phyloP scores from a whole-genome alignment of 2,888 invertebrate genomes.

The Sphaeridia pumilis region DNA sequence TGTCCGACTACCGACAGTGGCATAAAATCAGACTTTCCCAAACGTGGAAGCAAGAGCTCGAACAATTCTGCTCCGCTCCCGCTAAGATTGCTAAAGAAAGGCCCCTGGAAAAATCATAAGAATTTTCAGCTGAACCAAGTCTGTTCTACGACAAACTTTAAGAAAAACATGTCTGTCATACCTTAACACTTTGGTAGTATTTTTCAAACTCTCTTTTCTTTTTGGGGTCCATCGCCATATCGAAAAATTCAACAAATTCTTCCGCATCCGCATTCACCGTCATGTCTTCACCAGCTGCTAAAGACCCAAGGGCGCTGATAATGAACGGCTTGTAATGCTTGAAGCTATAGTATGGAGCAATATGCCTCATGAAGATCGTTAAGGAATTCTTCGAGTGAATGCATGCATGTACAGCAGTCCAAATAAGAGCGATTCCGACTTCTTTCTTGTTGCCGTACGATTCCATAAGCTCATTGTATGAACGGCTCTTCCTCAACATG shows the following conservation, averaged over 20 bases:
- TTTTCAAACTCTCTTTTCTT: slow-evolving; percentile 33
- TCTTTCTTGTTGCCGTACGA: slow-evolving; percentile 34
- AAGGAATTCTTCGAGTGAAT: slow-evolving; percentile 31
- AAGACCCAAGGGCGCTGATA: slow-evolving; percentile 13
- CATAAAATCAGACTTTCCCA: slow-evolving; percentile 28
- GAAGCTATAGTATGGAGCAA: slow-evolving; percentile 34
- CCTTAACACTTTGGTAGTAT: slow-evolving; percentile 34
- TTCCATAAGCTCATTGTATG: slow-evolving; percentile 32
- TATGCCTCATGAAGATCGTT: slow-evolving; percentile 33
- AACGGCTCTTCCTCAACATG: slow-evolving; percentile 23
- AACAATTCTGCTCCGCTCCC: slow-evolving; percentile 25
- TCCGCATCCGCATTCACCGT: slow-evolving; percentile 30
- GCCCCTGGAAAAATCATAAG: slow-evolving; percentile 12
- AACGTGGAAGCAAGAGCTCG: slow-evolving; percentile 29
- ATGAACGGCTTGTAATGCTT: slow-evolving; percentile 35
- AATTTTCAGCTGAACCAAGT: neutral
- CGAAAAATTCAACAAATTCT: slow-evolving; percentile 35
- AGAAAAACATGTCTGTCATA: slow-evolving; percentile 5
- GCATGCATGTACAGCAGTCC: slow-evolving; percentile 34
- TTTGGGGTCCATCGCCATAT: slow-evolving; percentile 32
- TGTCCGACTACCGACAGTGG: slow-evolving; percentile 28
- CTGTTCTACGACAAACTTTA: neutral
- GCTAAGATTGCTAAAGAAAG: slow-evolving; percentile 23
- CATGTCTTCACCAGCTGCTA: slow-evolving; percentile 27
- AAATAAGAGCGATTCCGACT: slow-evolving; percentile 30